Base-by-base conservation (phyloP, 2,113 vertebrate species). In the Corythornis vintsioides region DNA sequence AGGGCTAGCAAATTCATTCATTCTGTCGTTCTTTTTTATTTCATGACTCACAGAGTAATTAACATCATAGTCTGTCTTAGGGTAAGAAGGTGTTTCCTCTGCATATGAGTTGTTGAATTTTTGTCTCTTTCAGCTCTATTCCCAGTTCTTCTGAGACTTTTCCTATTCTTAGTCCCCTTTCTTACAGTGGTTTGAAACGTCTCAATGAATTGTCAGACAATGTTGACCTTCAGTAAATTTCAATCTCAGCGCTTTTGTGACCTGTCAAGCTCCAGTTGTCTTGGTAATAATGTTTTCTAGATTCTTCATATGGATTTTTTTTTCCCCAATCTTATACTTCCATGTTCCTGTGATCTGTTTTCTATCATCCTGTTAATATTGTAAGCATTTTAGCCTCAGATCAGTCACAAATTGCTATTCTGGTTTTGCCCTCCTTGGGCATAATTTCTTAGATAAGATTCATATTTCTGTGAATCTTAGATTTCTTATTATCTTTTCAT, bases 241-340 rank as follows among this genome's bases (percentile, higher is more conserved):
- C 7, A 22, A 56, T 74, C 15, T 77, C 31, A 81, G 31, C 7
- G 10, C 5, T 71, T 84, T 79, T 70, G 16, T 40, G 6, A 1
- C 17, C 33, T 42, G 17, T 56, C 5, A 17, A 57, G 48, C 2
- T 18, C 10, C 28, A 69, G 3, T 20, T 63, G 7, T 60, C 92
- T 70, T 71, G 25, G 25, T 81, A 83, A 56, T 56, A 77, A 55
- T 10, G 11, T 38, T 86, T 55, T 88, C 52, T 83, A 56, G 11
- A 22, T 56, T 52, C 29, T 61, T 66, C 26, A 17, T 21, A 50
- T 15, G 12, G 6, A 14, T 71, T 38, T 16, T 12, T 29, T 4
- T 5, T 9, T 11, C 2, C 17, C 9, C 25, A 0, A 5, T 1
- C 3, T 3, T 61, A 66, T 33, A 38, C 17, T 59, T 77, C 48